Conservation (phyloP, 2,797 vertebrate species). For the Neostethus bicornis region DNA sequence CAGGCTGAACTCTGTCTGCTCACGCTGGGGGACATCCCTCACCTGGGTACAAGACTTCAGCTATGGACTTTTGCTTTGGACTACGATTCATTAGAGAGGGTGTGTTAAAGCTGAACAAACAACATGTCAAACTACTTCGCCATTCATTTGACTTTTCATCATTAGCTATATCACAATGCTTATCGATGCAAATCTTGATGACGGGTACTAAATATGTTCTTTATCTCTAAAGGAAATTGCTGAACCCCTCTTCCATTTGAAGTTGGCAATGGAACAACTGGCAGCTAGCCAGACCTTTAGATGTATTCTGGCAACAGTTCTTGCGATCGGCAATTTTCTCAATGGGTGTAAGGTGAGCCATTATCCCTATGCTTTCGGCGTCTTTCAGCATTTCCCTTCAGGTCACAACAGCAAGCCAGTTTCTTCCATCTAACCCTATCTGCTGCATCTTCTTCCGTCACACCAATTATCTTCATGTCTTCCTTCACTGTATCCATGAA, state of each 20-base stretch:
- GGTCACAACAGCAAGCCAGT: no score
- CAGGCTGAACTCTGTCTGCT: slow-evolving; percentile 79
- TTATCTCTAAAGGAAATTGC: slow-evolving; percentile 76
- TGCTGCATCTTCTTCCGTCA: no score
- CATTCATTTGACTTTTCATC: not conserved
- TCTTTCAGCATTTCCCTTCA: not conserved
- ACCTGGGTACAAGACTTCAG: slow-evolving; percentile 75
- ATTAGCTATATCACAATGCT: slow-evolving; percentile 8
- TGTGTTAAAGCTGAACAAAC: slow-evolving; percentile 34
- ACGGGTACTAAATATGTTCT: not conserved
- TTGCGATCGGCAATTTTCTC: slow-evolving; percentile 83
- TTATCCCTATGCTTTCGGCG: not conserved
- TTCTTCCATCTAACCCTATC: no score
- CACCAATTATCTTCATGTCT: no score
- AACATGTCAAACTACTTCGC: not conserved
- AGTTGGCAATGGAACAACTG: slow-evolving; percentile 82
- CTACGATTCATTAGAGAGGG: slow-evolving; percentile 80
- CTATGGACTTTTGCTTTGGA: slow-evolving; percentile 82
- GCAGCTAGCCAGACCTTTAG: slow-evolving; percentile 78
- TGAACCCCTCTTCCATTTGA: slow-evolving; percentile 82
- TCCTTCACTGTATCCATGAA: no score
- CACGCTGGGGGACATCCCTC: slow-evolving; percentile 71
- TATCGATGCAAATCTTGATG: slow-evolving; percentile 2
- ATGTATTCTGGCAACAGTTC: slow-evolving; percentile 79
- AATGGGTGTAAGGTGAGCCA: slow-evolving; percentile 78